These are phyloP conservation scores for Anomalospiza imberbis DNA, from an alignment of 2,797 vertebrate genomes.

Conservation along the genomic window DNA sequence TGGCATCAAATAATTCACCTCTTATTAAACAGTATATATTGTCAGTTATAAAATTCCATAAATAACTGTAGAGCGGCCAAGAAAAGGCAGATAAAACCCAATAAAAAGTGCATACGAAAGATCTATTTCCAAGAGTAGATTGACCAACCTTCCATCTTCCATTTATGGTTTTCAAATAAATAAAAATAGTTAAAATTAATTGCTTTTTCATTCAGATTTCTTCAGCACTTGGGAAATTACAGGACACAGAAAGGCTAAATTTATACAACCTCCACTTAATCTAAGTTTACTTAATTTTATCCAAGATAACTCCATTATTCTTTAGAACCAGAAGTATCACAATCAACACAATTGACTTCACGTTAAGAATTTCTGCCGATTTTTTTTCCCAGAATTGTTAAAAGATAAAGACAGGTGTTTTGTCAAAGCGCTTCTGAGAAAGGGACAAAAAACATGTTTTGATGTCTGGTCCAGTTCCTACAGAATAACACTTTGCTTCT, in stretches of 20 bases:
- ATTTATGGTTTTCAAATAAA: not conserved
- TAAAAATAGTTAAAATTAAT: not conserved
- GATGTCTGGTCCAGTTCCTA: not conserved
- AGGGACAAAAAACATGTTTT: accelerated
- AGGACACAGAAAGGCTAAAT: not conserved
- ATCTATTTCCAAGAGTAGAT: not conserved
- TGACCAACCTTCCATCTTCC: not conserved
- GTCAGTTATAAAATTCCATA: not conserved
- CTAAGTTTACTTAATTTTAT: not conserved
- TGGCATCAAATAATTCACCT: not conserved
- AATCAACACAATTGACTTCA: accelerated
- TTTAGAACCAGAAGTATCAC: not conserved
- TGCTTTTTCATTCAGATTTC: not conserved
- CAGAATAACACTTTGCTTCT: not conserved
- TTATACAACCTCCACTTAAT: not conserved
- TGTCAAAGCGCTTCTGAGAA: not conserved
- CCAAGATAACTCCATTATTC: not conserved
- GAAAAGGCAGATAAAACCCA: not conserved
- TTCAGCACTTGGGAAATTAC: not conserved
- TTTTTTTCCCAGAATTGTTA: not conserved
- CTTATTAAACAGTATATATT: conserved; percentile 31
- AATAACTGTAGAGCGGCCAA: not conserved
- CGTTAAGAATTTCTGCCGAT: not conserved
- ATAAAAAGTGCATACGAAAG: not conserved
- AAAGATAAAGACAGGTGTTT: not conserved